phyloP scores from a whole-genome alignment of 92 coral and sea anemone species.

The Parazoanthus swiftii region DNA sequence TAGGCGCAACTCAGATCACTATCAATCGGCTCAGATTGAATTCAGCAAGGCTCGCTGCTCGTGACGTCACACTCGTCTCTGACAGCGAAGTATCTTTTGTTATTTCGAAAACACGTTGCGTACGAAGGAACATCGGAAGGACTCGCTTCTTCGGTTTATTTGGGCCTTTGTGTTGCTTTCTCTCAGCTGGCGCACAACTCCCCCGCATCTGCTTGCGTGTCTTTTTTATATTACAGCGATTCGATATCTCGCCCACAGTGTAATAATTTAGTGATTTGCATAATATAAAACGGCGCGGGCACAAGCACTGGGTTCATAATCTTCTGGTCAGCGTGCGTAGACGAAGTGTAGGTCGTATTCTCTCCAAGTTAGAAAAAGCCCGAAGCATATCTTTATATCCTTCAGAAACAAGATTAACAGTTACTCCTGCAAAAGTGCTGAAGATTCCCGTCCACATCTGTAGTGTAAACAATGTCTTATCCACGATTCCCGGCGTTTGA shows the following conservation, averaged over 20 bases:
- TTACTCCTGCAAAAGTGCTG: not conserved
- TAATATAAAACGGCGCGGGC: conserved; percentile 6
- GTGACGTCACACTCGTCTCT: conserved; percentile 24
- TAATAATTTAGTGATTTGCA: not conserved
- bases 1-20: not conserved
- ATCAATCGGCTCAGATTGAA: not conserved
- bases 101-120: not conserved
- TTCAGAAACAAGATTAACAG: not conserved
- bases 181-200: conserved; percentile 15
- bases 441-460: not conserved
- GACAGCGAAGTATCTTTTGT: not conserved
- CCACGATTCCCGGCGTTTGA: conserved; percentile 29
- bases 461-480: conserved; percentile 3
- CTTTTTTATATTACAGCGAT: conserved; percentile 7
- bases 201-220: conserved; percentile 24
- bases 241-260: conserved; percentile 30
- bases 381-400: not conserved
- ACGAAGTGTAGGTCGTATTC: not conserved
- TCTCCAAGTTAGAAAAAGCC: not conserved
- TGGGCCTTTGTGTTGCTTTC: not conserved
- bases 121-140: not conserved
- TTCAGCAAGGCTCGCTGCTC: not conserved
- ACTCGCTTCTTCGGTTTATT: not conserved
- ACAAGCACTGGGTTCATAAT: not conserved
- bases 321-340: conserved; percentile 17